A percentile compares a stretch with the other conserved stretches of the same genome.
These are phyloP conservation scores for human DNA, from an alignment of 2,113 vertebrate species.

Conservation along the genomic window GRCh38 chr12:128166501-128167000, in stretches of 20 bases:
- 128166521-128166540: not conserved
- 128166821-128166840: rapidly evolving
- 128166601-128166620: rapidly evolving
- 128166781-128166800: not conserved
- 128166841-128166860: not conserved
- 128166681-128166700: not conserved
- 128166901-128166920: not conserved
- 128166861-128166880: not conserved
- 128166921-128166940: not conserved
- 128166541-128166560: not conserved
- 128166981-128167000: too few species aligned
- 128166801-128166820: not conserved
- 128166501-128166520: not conserved
- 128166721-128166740: too few species aligned
- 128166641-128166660: not conserved
- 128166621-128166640: not conserved
- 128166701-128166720: not conserved
- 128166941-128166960: not conserved
- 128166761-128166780: not conserved
- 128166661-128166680: not conserved
- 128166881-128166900: not conserved
- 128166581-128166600: not conserved
- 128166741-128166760: not conserved
- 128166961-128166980: not conserved
- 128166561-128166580: not conserved